Base-by-base conservation (phyloP, 2,888 invertebrate genomes). In the Lypha dubia region DNA sequence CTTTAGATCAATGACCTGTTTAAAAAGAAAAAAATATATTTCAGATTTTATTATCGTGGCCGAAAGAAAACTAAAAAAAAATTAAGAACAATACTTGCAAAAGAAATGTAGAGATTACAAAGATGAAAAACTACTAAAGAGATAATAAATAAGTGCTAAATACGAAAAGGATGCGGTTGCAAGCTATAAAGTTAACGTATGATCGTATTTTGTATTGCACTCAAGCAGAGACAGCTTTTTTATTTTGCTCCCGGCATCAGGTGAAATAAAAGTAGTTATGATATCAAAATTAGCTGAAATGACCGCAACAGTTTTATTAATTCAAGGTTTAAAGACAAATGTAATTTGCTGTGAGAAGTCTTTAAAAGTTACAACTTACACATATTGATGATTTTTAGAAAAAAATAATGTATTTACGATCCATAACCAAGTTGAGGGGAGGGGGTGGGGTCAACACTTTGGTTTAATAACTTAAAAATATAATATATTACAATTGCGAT, bases 1-100 rank as follows among this genome's bases (percentile, higher is more conserved):
- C 62, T 58, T 70, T n/a, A 80, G 83, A 81, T 83, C 85, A 86
- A 65, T 79, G 83, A 77, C 83, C 83, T 83, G 73, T 51, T 68
- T 35, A 63, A 8, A 56, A 24, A 17, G 28, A 51, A 76, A 46
- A 76, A 35, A 46, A 53, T 68, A 49, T 68, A 6, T 28, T 51
- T 32, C 41, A 38, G 38, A 51, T 49, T 41, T 70, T 22, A 51
- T 60, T 28, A 7, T 75, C 4, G 8, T 68, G 53, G 53, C 44
- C 63, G 13, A 74, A 74, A 67, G 74, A 80, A 79, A 80, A 67
- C 32, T 80, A 22, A 80, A 71, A 58, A 58, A 49, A 24, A 60
- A n/a, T n/a, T n/a, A 68, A 13, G 56, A 58, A 62, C 22, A 53
- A 20, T 46, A 63, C 35, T 4, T 46, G 41, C 9, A 13, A 60